phyloP scores from a whole-genome alignment of 1,140 invertebrate genomes.

The Pseudachorutes palmiensis region DNA sequence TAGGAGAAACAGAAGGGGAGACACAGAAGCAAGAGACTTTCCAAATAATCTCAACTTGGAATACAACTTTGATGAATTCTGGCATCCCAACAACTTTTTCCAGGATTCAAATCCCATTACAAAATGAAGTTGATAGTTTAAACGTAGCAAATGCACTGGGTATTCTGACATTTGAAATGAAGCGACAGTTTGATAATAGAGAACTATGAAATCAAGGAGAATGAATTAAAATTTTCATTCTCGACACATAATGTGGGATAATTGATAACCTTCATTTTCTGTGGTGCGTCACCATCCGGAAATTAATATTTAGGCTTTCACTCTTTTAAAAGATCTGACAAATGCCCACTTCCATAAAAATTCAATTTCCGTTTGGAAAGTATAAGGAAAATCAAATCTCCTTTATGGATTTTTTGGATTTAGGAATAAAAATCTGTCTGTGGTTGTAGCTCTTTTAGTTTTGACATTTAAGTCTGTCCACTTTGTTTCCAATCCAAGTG shows the following conservation, averaged over 20 bases:
- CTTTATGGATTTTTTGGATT: neutral
- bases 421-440: neutral
- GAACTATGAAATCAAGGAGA: no score
- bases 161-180: constrained; percentile 76
- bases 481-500: no score
- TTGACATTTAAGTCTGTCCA: no score
- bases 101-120: constrained; percentile 67
- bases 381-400: neutral
- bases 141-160: constrained; percentile 72
- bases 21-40: constrained; percentile 56
- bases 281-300: no score
- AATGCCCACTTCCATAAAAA: neutral
- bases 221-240: no score
- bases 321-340: neutral
- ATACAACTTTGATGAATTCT: neutral
- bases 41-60: constrained; percentile 42
- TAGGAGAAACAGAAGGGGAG: constrained; percentile 80
- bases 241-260: no score
- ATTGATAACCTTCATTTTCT: no score
- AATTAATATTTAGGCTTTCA: no score
- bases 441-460: no score
- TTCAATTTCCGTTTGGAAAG: neutral
- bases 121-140: constrained; percentile 69
- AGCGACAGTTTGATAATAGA: constrained; percentile 50
- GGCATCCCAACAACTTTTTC: neutral